Evolutionary conservation across 2,113 vertebrate species (phyloP).

Genomic region (Chaenogobius annularis): DNA sequence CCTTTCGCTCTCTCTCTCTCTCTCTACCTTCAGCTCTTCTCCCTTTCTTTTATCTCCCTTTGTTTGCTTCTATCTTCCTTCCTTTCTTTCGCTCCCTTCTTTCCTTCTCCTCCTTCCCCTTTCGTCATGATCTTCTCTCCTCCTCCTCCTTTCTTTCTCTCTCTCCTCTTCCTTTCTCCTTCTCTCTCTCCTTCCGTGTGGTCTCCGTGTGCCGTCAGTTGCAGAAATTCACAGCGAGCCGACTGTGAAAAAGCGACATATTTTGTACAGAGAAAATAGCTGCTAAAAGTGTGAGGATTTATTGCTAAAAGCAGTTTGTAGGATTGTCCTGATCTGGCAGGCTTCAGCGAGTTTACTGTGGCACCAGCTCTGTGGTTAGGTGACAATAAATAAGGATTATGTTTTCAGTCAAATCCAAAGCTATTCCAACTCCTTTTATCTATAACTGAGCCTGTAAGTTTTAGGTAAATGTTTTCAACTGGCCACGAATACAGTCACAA

Average conservation of each 20-base stretch:
- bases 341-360: not conserved
- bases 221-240: conserved; percentile 33
- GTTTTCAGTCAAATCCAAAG: no score
- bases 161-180: not conserved
- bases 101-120: not conserved
- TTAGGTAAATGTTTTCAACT: no score
- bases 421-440: no score
- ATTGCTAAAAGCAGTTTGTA: not conserved
- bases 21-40: conserved; percentile 8
- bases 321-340: not conserved
- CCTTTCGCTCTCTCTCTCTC: not conserved
- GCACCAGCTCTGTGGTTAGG: no score
- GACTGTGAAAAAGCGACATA: conserved; percentile 44
- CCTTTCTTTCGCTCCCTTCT: not conserved
- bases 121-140: no score
- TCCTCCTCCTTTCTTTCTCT: not conserved
- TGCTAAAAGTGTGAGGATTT: conserved; percentile 32
- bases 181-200: conserved; percentile 19
- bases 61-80: not conserved
- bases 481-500: no score
- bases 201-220: conserved; percentile 25
- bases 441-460: no score
- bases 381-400: no score
- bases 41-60: not conserved
- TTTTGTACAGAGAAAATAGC: conserved; percentile 51